A percentile compares a stretch with the other conserved stretches of the same genome.
Conservation (phyloP, 1,140 invertebrate species). For the Delia radicum region DNA sequence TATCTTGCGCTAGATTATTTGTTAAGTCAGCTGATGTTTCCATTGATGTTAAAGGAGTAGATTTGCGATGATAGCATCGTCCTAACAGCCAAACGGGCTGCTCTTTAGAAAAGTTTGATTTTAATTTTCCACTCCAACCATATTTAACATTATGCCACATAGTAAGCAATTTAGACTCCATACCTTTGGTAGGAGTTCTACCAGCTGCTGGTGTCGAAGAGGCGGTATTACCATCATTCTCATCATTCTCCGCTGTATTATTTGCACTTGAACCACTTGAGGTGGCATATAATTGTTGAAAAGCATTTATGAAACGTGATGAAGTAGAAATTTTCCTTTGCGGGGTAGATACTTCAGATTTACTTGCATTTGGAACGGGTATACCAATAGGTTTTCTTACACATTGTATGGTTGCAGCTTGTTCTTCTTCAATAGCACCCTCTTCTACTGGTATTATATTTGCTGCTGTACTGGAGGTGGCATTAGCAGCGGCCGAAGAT, state of each 20-base stretch:
- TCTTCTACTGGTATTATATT: constrained; percentile 32
- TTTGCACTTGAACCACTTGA: background rate
- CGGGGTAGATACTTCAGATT: constrained; percentile 38
- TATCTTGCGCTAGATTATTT: constrained; percentile 19
- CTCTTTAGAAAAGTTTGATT: constrained; percentile 82
- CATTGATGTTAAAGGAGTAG: constrained; percentile 64
- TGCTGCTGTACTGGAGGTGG: constrained; percentile 30
- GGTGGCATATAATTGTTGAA: constrained; percentile 46
- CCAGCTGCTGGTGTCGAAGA: constrained; percentile 32
- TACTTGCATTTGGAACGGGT: constrained; percentile 26
- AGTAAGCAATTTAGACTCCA: constrained; percentile 77
- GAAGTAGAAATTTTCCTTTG: constrained; percentile 53
- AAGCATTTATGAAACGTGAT: constrained; percentile 54
- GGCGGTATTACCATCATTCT: background rate
- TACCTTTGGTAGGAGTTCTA: constrained; percentile 61
- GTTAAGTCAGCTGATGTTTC: constrained; percentile 67
- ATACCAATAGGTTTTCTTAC: constrained; percentile 32
- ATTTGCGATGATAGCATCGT: constrained; percentile 76
- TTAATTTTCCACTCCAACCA: constrained; percentile 79
- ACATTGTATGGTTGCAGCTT: constrained; percentile 47
- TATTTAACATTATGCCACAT: constrained; percentile 92
- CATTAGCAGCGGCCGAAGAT: constrained; percentile 30
- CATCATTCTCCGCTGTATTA: background rate
- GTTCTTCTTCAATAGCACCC: constrained; percentile 47
- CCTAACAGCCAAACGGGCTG: constrained; percentile 83